Conservation (phyloP, 2,797 vertebrate genomes). For the Pseudomugil tenellus region DNA sequence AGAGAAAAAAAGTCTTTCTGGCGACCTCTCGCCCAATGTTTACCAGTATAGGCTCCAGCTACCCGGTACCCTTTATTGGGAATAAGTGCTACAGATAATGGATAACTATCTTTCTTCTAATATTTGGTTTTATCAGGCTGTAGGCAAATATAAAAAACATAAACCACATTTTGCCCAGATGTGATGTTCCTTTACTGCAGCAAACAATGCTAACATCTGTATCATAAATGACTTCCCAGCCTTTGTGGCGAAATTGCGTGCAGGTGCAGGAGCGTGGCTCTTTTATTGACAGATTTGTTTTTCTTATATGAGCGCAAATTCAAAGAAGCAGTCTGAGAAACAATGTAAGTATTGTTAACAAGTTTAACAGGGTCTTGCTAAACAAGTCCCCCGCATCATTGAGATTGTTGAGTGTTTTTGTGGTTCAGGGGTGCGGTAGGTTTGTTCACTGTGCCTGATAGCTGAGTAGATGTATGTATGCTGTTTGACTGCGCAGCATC, state of each 20-base stretch:
- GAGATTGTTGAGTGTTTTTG: neutral
- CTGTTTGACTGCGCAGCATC: too few relatives aligned
- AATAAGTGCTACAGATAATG: too few relatives aligned
- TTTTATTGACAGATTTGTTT: neutral
- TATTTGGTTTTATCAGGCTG: neutral
- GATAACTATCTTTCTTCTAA: too few relatives aligned
- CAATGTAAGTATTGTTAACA: neutral
- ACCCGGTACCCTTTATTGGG: too few relatives aligned
- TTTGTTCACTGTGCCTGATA: neutral
- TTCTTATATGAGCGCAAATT: too few relatives aligned
- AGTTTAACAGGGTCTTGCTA: neutral
- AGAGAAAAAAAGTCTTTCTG: too few relatives aligned
- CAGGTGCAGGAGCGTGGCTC: neutral
- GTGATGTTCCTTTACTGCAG: neutral
- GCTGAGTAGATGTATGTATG: too few relatives aligned
- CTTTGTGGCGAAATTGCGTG: neutral
- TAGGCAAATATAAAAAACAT: neutral
- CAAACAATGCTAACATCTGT: neutral
- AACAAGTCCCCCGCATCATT: neutral
- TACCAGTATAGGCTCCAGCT: too few relatives aligned
- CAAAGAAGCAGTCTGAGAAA: neutral
- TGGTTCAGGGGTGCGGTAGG: neutral
- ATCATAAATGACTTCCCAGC: neutral
- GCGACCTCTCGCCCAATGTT: too few relatives aligned
- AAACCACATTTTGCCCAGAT: neutral